Percentiles rank a stretch among this genome's conserved stretches.
These are phyloP conservation scores for Crotalus viridis DNA, from an alignment of 2,113 vertebrate genomes.

Conservation along the genomic window DNA sequence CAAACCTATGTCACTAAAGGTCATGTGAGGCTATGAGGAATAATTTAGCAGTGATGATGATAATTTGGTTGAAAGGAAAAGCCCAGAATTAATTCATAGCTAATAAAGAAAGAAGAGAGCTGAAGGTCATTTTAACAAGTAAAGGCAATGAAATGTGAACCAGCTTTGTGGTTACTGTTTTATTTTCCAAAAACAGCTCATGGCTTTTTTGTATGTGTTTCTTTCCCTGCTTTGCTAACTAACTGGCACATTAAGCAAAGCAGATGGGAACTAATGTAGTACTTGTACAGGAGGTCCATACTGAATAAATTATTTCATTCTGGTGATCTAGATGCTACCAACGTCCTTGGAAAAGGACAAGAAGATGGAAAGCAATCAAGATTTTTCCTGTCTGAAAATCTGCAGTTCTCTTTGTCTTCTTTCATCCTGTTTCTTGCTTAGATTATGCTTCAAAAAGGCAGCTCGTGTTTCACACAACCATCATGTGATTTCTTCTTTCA, in stretches of 20 bases:
- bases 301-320: not conserved
- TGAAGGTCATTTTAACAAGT: not conserved
- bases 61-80: not conserved
- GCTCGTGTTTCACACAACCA: conserved; percentile 46
- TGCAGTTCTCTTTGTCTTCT: not conserved
- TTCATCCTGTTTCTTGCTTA: not conserved
- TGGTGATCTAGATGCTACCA: not conserved
- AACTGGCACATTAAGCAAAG: not conserved
- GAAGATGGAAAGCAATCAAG: not conserved
- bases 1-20: not conserved
- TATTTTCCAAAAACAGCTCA: not conserved
- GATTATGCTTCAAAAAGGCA: not conserved
- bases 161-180: not conserved
- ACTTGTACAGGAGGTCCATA: not conserved
- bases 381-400: not conserved
- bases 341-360: not conserved
- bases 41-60: not conserved
- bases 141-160: not conserved
- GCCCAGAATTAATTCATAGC: not conserved
- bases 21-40: not conserved
- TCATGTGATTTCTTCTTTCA: conserved; percentile 45
- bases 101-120: not conserved
- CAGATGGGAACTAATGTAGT: conserved; percentile 38
- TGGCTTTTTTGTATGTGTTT: not conserved
- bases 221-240: not conserved